phyloP scores from a whole-genome alignment of 2,113 vertebrate genomes.

The Elephas maximus region DNA sequence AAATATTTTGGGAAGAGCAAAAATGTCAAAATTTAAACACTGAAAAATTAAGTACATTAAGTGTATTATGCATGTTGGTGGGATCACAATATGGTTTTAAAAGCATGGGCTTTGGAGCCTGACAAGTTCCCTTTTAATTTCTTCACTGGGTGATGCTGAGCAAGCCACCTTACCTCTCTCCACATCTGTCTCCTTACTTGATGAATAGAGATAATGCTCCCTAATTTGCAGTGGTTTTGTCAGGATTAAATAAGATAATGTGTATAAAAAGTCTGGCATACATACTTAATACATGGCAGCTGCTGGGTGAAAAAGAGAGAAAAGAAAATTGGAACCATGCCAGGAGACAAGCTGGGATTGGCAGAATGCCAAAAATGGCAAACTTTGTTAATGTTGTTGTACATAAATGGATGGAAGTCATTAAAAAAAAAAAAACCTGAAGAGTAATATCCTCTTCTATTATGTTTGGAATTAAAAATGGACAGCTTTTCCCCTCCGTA shows the following conservation, averaged over 20 bases:
- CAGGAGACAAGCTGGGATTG: not conserved
- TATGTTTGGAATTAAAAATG: not conserved
- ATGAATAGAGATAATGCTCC: slow-evolving; percentile 31
- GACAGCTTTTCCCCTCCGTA: not conserved
- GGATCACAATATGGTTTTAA: not conserved
- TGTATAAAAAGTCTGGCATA: slow-evolving; percentile 41
- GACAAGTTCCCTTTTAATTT: not conserved
- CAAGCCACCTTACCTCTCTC: not conserved
- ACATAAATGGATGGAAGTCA: slow-evolving; percentile 19
- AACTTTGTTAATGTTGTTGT: not conserved
- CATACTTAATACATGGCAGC: not conserved
- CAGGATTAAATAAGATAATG: slow-evolving; percentile 65
- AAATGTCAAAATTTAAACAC: slow-evolving; percentile 40
- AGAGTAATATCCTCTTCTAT: not conserved
- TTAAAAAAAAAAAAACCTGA: not conserved
- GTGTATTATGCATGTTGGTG: not conserved
- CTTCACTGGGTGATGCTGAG: slow-evolving; percentile 18
- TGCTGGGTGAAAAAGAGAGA: slow-evolving; percentile 35
- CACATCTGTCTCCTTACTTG: not conserved
- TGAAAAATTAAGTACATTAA: not conserved
- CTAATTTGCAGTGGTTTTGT: slow-evolving; percentile 50
- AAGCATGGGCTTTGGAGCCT: not conserved
- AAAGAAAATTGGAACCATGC: slow-evolving; percentile 35
- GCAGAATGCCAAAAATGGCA: slow-evolving; percentile 30
- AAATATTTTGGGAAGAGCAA: not conserved